Evolutionary conservation across 2,797 vertebrate genomes (phyloP).

Genomic region (Loris lydekkerianus): DNA sequence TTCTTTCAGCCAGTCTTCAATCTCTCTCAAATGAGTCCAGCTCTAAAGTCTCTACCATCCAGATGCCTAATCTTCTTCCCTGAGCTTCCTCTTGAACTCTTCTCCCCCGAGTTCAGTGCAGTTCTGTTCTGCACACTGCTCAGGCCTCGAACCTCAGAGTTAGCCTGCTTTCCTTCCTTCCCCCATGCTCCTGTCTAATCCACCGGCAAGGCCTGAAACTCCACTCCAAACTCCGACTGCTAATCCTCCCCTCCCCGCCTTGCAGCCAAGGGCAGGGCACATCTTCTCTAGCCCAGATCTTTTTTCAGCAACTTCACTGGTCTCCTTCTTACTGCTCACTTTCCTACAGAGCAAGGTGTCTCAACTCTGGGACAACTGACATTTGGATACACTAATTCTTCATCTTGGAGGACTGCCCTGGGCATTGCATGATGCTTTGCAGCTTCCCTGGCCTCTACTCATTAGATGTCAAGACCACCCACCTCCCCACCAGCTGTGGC

Average conservation of each 20-base stretch:
- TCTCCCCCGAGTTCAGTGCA: neutral
- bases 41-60: neutral
- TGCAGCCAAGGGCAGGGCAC: too few relatives aligned
- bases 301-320: neutral
- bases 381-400: neutral
- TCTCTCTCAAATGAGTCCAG: neutral
- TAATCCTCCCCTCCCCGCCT: fast-evolving
- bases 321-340: neutral
- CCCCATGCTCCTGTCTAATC: neutral
- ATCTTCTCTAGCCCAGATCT: neutral
- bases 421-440: neutral
- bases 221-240: neutral
- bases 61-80: neutral
- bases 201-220: neutral
- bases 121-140: neutral
- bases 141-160: neutral
- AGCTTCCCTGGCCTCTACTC: neutral
- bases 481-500: too few relatives aligned
- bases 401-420: neutral
- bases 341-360: neutral
- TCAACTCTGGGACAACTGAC: neutral
- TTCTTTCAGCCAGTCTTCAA: neutral
- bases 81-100: neutral
- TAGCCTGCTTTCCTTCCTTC: neutral
- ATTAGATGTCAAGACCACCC: fast-evolving